Conservation (phyloP, 1,140 invertebrate genomes). For the Drosophila albomicans region DNA sequence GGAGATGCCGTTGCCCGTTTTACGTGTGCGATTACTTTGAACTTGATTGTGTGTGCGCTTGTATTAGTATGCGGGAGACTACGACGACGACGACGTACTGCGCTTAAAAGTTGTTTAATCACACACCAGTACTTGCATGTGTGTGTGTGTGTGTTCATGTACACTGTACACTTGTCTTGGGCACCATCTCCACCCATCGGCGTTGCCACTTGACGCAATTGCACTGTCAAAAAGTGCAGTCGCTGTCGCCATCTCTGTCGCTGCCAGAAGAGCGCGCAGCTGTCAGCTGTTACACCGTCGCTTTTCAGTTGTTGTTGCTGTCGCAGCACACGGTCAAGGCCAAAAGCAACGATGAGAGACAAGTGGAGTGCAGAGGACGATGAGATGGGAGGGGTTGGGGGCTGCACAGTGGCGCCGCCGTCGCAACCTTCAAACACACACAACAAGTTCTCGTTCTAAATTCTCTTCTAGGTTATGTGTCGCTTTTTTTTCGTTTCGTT, state of each 20-base stretch:
- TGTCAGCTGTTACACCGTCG: slow-evolving; percentile 77
- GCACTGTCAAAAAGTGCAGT: slow-evolving; percentile 56
- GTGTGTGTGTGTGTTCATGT: slow-evolving; percentile 20
- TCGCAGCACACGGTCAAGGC: slow-evolving; percentile 72
- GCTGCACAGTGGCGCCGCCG: slow-evolving; percentile 37
- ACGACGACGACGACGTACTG: slow-evolving; percentile 21
- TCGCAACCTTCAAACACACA: slow-evolving; percentile 76
- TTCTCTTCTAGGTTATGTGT: slow-evolving; percentile 67
- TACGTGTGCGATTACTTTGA: slow-evolving; percentile 70
- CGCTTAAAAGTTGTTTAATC: slow-evolving; percentile 36
- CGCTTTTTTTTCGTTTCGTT: background rate
- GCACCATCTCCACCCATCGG: slow-evolving; percentile 31
- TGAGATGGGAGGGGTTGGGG: background rate
- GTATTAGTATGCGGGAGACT: slow-evolving; percentile 27
- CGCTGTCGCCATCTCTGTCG: background rate
- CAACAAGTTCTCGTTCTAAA: slow-evolving; percentile 51
- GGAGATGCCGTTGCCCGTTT: slow-evolving; percentile 47
- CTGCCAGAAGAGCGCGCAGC: slow-evolving; percentile 44
- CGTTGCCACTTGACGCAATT: slow-evolving; percentile 62
- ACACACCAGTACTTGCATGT: background rate
- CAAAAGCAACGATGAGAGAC: slow-evolving; percentile 48
- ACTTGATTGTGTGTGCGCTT: slow-evolving; percentile 59
- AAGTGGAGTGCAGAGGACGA: slow-evolving; percentile 22
- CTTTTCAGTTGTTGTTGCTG: slow-evolving; percentile 28
- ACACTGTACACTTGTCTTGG: slow-evolving; percentile 1